Conservation (phyloP, 64 coral and sea anemone genomes). For the Actinia equina region DNA sequence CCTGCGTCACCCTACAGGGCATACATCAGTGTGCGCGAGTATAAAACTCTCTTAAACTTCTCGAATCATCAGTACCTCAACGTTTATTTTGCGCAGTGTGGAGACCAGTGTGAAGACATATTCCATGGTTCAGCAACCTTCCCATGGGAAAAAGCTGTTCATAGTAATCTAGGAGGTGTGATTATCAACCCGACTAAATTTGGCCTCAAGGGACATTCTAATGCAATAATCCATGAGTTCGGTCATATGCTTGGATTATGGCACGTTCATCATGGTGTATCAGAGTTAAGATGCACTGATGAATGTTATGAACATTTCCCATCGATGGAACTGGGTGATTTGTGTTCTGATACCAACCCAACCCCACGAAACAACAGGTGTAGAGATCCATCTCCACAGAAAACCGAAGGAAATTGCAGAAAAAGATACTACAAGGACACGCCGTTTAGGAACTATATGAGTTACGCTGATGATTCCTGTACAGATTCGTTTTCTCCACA, state of each 20-base stretch:
- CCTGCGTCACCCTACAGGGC: constrained; percentile 71
- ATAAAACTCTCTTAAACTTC: constrained; percentile 58
- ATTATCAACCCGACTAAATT: constrained; percentile 65
- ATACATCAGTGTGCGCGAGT: constrained; percentile 76
- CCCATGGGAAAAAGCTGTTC: constrained; percentile 89
- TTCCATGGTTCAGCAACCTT: constrained; percentile 79
- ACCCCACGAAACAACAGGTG: constrained; percentile 63
- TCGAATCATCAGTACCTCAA: constrained; percentile 72
- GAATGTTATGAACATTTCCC: constrained; percentile 88
- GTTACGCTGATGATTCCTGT: constrained; percentile 81
- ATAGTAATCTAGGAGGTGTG: constrained; percentile 63
- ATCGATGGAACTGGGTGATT: constrained; percentile 86
- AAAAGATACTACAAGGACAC: constrained; percentile 42
- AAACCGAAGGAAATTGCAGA: constrained; percentile 32
- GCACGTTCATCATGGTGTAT: constrained; percentile 84
- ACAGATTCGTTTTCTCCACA: constrained; percentile 78
- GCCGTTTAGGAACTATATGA: constrained; percentile 92
- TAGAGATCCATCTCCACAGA: constrained; percentile 31
- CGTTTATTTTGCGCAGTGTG: constrained; percentile 77
- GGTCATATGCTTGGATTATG: constrained; percentile 86
- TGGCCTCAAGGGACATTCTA: constrained; percentile 35
- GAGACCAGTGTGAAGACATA: constrained; percentile 32
- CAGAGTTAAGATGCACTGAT: constrained; percentile 67
- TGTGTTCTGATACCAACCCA: constrained; percentile 95
- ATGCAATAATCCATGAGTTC: constrained; percentile 89